These are phyloP conservation scores for Eurystomus gularis DNA, from an alignment of 2,113 vertebrate species.

Conservation along the genomic window DNA sequence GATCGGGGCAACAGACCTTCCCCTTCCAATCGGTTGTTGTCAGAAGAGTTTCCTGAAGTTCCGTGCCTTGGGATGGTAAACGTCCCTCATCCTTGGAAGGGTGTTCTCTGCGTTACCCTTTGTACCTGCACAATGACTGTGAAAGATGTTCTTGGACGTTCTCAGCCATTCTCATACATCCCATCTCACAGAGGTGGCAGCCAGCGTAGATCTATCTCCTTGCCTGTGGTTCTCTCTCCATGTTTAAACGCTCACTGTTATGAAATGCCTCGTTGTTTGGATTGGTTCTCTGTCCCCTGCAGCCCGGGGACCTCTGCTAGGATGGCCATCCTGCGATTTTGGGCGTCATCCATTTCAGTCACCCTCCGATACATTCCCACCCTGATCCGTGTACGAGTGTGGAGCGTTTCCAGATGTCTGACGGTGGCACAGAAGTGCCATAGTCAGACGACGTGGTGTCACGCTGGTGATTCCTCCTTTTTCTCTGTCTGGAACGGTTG, in stretches of 20 bases:
- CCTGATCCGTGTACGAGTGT: accelerated
- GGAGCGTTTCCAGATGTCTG: background rate
- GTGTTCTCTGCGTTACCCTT: background rate
- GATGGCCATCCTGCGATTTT: background rate
- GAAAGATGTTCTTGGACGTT: background rate
- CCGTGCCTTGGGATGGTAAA: background rate
- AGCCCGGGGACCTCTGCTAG: background rate
- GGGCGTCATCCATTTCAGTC: background rate
- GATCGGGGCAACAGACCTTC: background rate
- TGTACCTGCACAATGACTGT: background rate
- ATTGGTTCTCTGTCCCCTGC: background rate
- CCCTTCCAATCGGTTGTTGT: background rate
- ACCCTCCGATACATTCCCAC: background rate
- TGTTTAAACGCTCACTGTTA: background rate
- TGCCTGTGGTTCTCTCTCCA: background rate
- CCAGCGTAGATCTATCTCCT: accelerated
- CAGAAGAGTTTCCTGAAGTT: background rate
- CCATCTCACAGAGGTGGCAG: background rate
- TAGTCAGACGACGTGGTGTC: background rate
- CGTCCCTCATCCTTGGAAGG: background rate
- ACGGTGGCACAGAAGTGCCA: background rate
- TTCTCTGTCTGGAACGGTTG: background rate
- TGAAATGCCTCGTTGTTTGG: accelerated
- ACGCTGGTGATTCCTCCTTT: background rate
- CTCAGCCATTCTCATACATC: background rate